A percentile compares a stretch with the other conserved stretches of the same genome.
Evolutionary conservation across 2,113 vertebrate genomes (phyloP).

Genomic region (Gymnorhina tibicen): DNA sequence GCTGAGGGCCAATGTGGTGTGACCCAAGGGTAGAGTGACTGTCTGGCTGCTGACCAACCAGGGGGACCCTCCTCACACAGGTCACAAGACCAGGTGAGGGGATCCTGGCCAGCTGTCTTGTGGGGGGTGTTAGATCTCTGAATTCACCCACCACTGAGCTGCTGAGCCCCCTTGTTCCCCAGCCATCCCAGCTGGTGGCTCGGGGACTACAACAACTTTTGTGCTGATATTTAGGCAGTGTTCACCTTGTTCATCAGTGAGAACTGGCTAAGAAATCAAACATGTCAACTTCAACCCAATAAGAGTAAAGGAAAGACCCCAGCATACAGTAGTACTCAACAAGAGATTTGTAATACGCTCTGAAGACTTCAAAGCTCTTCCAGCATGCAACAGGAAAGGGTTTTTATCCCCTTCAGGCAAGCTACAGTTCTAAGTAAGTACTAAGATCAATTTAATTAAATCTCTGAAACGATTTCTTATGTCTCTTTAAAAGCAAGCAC

Average conservation of each 20-base stretch:
- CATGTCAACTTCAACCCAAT: neutral
- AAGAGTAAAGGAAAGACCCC: neutral
- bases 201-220: too few species aligned
- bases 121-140: too few species aligned
- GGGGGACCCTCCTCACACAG: too few species aligned
- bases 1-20: too few species aligned
- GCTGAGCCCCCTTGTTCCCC: too few species aligned
- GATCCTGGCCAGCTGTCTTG: too few species aligned
- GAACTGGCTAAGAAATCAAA: neutral
- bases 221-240: neutral
- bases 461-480: slow-evolving; percentile 26
- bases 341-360: neutral
- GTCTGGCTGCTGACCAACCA: too few species aligned
- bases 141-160: too few species aligned
- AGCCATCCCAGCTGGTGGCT: too few species aligned
- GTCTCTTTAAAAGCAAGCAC: slow-evolving; percentile 33
- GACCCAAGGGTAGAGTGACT: too few species aligned
- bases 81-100: too few species aligned
- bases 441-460: slow-evolving; percentile 45
- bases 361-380: slow-evolving; percentile 8
- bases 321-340: neutral
- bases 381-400: neutral
- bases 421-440: neutral
- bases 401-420: neutral
- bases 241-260: neutral